Percentiles rank a stretch among this genome's conserved stretches.
phyloP scores from a whole-genome alignment of 2,888 invertebrate genomes.

The Galerucella calmariensis region DNA sequence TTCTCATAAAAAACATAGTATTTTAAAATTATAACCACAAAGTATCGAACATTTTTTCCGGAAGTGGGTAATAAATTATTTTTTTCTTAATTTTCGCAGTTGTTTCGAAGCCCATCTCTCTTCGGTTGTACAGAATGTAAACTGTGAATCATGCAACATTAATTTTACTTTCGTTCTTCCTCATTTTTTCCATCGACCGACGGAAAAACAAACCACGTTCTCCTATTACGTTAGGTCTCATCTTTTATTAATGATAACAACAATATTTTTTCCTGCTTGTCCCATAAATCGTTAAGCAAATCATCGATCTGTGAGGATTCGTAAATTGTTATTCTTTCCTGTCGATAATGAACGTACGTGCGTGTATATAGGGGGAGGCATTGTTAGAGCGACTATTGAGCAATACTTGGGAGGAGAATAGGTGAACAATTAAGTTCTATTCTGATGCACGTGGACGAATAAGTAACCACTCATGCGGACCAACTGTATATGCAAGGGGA shows the following conservation, averaged over 20 bases:
- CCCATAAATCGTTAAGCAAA: constrained; percentile 49
- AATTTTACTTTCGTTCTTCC: constrained; percentile 32
- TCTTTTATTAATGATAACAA: constrained; percentile 44
- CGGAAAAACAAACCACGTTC: constrained; percentile 34
- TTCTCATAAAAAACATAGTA: background rate
- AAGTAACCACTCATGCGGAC: constrained; percentile 51
- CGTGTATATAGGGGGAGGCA: constrained; percentile 41
- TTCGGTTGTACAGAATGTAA: constrained; percentile 27
- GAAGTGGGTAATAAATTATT: constrained; percentile 16
- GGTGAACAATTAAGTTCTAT: constrained; percentile 57
- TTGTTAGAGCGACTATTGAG: constrained; percentile 48
- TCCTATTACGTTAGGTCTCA: constrained; percentile 38
- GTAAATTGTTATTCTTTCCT: constrained; percentile 56
- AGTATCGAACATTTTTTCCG: background rate
- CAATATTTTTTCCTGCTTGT: constrained; percentile 42
- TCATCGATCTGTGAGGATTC: constrained; percentile 46
- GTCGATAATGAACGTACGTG: constrained; percentile 44
- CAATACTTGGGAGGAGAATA: constrained; percentile 51
- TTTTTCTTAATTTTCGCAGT: constrained; percentile 22
- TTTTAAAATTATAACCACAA: background rate
- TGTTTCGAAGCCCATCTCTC: background rate
- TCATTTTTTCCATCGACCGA: constrained; percentile 27
- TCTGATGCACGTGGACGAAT: constrained; percentile 55
- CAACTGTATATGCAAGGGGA: constrained; percentile 37
- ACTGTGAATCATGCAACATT: constrained; percentile 33